Base-by-base conservation (phyloP, 2,797 vertebrate genomes). In the Sebastes oblongus region DNA sequence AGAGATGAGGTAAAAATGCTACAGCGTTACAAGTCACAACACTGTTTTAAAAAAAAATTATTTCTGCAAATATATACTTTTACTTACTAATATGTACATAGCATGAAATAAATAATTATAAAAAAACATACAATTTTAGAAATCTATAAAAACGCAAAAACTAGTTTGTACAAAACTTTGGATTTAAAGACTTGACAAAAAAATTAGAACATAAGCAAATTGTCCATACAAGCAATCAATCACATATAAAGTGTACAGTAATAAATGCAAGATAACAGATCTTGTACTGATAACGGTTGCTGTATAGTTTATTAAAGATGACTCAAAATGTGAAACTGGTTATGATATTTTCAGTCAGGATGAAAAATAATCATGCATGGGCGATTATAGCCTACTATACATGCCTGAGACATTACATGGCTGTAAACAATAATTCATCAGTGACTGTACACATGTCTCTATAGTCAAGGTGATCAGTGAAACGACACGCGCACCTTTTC, bases 61-160 rank as follows among this genome's bases (percentile, higher is more conserved):
- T 94, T 96, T 95, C 91, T 80, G 95, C 93, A 96, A 97, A 97
- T 97, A 98, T 97, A 97, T 97, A 97, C 94, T 96, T 96, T 97
- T 94, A 94, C 92, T 94, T 90, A 92, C 96, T 97, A 97, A 96
- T 97, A 97, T 97, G 93, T 97, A 98, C 97, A 98, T 94, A 94
- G 93, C 90, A 93, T 95, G 91, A 97, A 98, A 98, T 98, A 98
- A 98, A 98, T 98, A 98, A 96, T 96, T 94, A 96, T 96, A 95
- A 96, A 97, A 96, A 96, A 93, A 96, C 95, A 50, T 50, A 50
- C 93, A 72, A 93, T 94, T 95, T 96, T 95, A 95, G 94, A 94
- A 95, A 94, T 93, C 86, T 86, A 91, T 89, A 90, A 94, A 96
- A 96, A 94, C 84, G 88, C 91, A 81, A 89, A 87, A 92, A 88